A percentile compares a stretch with the other conserved stretches of the same genome.
Conservation (phyloP, 1,140 invertebrate genomes). For the Drosophila nebulosa region DNA sequence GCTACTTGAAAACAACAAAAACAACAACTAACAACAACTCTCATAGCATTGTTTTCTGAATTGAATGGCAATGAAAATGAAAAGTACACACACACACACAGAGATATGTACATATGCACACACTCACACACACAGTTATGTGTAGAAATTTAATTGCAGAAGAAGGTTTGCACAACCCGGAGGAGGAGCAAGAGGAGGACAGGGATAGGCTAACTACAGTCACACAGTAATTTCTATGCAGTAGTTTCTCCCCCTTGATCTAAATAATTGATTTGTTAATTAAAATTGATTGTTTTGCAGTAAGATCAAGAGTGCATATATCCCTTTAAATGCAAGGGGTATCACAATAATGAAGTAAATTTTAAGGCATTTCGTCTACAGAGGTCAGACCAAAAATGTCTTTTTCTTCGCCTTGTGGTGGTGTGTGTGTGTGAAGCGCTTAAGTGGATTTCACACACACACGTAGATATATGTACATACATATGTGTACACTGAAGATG, state of each 20-base stretch:
- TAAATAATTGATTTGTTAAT: too few relatives aligned
- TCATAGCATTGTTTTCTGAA: slow-evolving; percentile 66
- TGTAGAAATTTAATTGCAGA: slow-evolving; percentile 71
- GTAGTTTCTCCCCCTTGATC: background rate
- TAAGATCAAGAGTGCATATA: too few relatives aligned
- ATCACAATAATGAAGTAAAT: slow-evolving; percentile 1
- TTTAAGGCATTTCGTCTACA: slow-evolving; percentile 9
- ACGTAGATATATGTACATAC: slow-evolving; percentile 10
- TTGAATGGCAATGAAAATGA: slow-evolving; percentile 74
- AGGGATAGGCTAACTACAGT: background rate
- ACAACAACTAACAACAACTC: slow-evolving; percentile 3
- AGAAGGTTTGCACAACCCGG: slow-evolving; percentile 7
- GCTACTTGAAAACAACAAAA: slow-evolving; percentile 36
- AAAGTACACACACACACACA: slow-evolving; percentile 41
- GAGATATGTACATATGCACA: slow-evolving; percentile 5
- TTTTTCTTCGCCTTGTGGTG: background rate
- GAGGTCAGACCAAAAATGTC: slow-evolving; percentile 62
- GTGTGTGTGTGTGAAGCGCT: slow-evolving; percentile 18
- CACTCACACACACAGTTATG: slow-evolving; percentile 10
- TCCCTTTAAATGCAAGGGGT: too few relatives aligned
- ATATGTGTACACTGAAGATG: background rate
- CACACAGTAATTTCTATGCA: background rate
- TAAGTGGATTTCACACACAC: slow-evolving; percentile 48
- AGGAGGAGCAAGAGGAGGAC: background rate
- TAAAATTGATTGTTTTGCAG: too few relatives aligned